Evolutionary conservation across 92 coral and sea anemone genomes (phyloP), one percentile per base, ranked within the genome.

Genomic region (Virgularia gustaviana): DNA sequence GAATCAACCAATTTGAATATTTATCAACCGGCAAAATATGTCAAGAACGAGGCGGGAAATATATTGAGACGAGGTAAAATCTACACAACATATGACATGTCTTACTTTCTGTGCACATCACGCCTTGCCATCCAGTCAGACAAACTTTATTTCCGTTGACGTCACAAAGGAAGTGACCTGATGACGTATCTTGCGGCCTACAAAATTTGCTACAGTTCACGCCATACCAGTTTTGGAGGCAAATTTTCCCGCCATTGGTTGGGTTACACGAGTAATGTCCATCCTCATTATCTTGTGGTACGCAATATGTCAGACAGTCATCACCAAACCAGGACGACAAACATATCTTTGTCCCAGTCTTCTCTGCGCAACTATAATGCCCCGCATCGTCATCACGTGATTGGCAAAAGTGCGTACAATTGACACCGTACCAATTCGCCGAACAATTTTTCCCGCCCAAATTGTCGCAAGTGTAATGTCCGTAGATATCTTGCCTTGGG

Each of bases 211-310:
- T 73, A 54, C 96, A 90, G 24, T 66, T 71, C 10, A 41, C 74
- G 36, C 92, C 89, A 67, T 73, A 87, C 96, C 96, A 90, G 85
- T 79, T 60, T 43, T 73, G 39, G 22, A 81, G 27, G 63, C 96
- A 90, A 8, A 79, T 53, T 25, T 31, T 75, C 32, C 47, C 72
- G 1, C 96, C 96, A 34, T 73, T 79, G 0, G 36, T 65, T 6
- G 38, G 6, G 32, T 82, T 65, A 35, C 96, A 90, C 0, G 57
- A 60, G 62, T 78, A 90, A 75, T 87, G 96, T 1, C 92, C 96
- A 1, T 41, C 44, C 1, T 47, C 62, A 57, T 75, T 75, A 47
- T 81, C 73, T 13, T 49, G 76, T 0, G 72, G 58, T 27, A 33
- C 20, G 59, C 96, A 90, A 43, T 41, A 84, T 36, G 62, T 33